These are phyloP conservation scores for Drosophila emarginata DNA, from an alignment of 2,888 invertebrate species.

Conservation along the genomic window DNA sequence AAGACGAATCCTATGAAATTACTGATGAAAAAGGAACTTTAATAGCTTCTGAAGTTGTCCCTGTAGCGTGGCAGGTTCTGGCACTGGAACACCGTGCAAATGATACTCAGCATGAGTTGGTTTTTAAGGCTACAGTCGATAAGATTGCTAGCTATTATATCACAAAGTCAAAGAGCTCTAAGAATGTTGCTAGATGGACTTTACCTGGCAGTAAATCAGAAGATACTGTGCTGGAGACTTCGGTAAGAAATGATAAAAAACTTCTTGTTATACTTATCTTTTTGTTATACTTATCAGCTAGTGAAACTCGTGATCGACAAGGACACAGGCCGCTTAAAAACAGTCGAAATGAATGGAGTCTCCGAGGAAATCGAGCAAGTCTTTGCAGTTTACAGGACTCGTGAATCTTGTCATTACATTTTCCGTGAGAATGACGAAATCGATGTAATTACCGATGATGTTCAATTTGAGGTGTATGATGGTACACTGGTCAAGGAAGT, in stretches of 20 bases:
- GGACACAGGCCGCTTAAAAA: constrained; percentile 58
- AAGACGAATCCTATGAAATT: constrained; percentile 84
- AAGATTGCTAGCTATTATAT: constrained; percentile 85
- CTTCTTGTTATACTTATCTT: not conserved
- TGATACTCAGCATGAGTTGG: constrained; percentile 86
- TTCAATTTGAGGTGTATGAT: constrained; percentile 23
- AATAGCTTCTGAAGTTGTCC: constrained; percentile 86
- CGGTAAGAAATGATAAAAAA: constrained; percentile 55
- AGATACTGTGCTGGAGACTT: constrained; percentile 65
- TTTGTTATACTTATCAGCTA: constrained; percentile 48
- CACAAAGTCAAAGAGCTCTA: not conserved
- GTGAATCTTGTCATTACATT: constrained; percentile 27
- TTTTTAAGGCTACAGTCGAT: constrained; percentile 85
- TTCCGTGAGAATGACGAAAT: constrained; percentile 28
- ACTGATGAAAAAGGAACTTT: constrained; percentile 84
- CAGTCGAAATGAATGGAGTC: constrained; percentile 73
- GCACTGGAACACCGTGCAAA: constrained; percentile 83
- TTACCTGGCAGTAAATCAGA: constrained; percentile 14
- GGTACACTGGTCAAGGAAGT: constrained; percentile 34
- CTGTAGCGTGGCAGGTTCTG: constrained; percentile 84
- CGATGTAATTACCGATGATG: constrained; percentile 7
- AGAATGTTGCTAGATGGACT: constrained; percentile 34
- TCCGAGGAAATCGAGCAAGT: constrained; percentile 83
- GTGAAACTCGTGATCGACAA: constrained; percentile 69
- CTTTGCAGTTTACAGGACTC: constrained; percentile 87